phyloP scores from a whole-genome alignment of 2,888 invertebrate species.

The Drosophila neonasuta region DNA sequence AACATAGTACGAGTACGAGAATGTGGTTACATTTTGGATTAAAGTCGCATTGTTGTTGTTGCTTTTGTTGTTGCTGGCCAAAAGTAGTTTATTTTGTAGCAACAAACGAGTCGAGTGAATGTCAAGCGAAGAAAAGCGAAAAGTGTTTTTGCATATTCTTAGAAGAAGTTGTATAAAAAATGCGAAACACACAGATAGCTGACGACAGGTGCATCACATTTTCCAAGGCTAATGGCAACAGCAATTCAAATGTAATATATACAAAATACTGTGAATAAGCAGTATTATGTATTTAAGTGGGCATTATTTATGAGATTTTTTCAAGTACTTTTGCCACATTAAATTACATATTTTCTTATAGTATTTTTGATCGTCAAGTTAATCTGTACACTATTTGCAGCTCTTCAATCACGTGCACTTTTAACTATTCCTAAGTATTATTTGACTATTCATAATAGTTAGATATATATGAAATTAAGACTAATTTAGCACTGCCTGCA shows the following conservation, averaged over 20 bases:
- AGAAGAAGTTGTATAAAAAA: conserved; percentile 18
- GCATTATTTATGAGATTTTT: no score
- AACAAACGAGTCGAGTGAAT: conserved; percentile 23
- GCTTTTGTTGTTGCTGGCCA: conserved; percentile 7
- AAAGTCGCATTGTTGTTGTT: conserved; percentile 37
- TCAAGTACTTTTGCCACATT: no score
- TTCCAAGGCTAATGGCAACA: conserved; percentile 18
- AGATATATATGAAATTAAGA: no score
- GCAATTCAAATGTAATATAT: neutral
- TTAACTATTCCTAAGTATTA: no score
- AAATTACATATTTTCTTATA: no score
- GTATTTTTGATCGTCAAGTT: no score
- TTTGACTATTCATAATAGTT: no score
- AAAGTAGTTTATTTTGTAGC: conserved; percentile 24
- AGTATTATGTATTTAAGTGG: no score
- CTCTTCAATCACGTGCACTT: no score
- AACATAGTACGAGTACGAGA: conserved; percentile 74
- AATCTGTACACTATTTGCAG: no score
- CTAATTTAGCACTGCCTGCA: no score
- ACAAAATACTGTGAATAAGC: neutral
- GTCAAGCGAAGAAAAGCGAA: conserved; percentile 39
- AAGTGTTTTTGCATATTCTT: conserved; percentile 24
- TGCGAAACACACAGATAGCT: conserved; percentile 14
- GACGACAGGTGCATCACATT: conserved; percentile 4
- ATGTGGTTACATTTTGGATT: conserved; percentile 77